Conservation (phyloP, 53 echinoderm and acorn worm species). For the Apostichopus leukothele region DNA sequence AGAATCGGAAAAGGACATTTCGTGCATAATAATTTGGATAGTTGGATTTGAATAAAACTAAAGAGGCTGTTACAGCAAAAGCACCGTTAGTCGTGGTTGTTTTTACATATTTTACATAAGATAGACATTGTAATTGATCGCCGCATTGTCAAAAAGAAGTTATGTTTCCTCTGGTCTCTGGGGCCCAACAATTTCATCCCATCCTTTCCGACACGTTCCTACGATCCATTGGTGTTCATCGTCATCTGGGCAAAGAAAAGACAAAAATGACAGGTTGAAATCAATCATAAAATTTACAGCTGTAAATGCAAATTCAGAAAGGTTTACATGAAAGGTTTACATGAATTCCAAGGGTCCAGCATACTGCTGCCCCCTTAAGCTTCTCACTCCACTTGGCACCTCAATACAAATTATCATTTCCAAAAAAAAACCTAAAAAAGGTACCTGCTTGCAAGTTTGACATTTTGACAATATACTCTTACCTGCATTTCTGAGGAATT, state of each 20-base stretch:
- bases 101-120: neutral
- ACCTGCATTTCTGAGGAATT: constrained; percentile 99
- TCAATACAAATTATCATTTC: no score
- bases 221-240: constrained; percentile 98
- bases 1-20: no score
- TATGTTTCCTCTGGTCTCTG: neutral
- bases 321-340: no score
- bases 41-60: neutral
- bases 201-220: constrained; percentile 95
- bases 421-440: no score
- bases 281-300: no score
- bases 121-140: neutral
- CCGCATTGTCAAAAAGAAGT: neutral
- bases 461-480: neutral
- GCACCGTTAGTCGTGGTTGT: neutral
- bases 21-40: neutral
- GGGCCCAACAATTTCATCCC: constrained; percentile 94
- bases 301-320: no score
- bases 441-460: neutral
- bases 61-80: neutral
- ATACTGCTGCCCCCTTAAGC: no score
- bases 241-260: constrained; percentile 65
- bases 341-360: no score
- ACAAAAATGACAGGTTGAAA: no score
- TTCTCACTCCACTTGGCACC: no score